phyloP scores from a whole-genome alignment of 2,113 vertebrate species.

The Cynopterus brachyotis region DNA sequence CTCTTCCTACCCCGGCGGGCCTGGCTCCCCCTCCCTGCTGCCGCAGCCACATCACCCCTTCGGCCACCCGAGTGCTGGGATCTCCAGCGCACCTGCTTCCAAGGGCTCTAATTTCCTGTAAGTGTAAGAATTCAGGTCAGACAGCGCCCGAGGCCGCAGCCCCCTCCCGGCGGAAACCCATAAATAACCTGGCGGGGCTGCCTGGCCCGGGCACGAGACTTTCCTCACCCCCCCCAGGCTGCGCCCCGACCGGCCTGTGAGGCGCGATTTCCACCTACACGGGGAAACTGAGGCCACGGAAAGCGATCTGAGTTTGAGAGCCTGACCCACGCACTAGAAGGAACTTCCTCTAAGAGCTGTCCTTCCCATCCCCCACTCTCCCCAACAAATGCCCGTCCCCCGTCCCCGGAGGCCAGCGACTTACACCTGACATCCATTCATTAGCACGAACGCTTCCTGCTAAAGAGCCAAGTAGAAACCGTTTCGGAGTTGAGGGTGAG shows the following conservation, averaged over 20 bases:
- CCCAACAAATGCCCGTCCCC: background rate
- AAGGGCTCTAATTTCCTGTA: conserved; percentile 76
- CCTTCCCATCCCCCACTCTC: background rate
- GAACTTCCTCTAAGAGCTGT: background rate
- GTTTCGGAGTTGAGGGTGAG: background rate
- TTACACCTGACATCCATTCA: background rate
- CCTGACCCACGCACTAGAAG: background rate
- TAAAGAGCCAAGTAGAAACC: background rate
- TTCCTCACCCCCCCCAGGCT: background rate
- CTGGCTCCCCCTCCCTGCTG: background rate
- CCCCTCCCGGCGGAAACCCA: conserved; percentile 66
- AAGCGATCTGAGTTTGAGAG: background rate
- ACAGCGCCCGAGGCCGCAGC: conserved; percentile 43
- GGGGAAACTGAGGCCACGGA: background rate
- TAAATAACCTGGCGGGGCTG: conserved; percentile 66
- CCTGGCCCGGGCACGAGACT: conserved; percentile 35
- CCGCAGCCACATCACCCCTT: conserved; percentile 37
- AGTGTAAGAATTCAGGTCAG: conserved; percentile 79
- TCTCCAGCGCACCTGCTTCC: conserved; percentile 74
- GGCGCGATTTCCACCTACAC: background rate
- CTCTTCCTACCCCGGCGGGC: background rate
- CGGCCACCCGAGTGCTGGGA: conserved; percentile 51
- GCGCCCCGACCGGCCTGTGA: background rate
- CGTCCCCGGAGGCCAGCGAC: background rate
- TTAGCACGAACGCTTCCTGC: background rate